Percentiles rank a stretch among this genome's conserved stretches.
phyloP scores from a whole-genome alignment of 1,140 invertebrate genomes.

The Paracyclopina nana region DNA sequence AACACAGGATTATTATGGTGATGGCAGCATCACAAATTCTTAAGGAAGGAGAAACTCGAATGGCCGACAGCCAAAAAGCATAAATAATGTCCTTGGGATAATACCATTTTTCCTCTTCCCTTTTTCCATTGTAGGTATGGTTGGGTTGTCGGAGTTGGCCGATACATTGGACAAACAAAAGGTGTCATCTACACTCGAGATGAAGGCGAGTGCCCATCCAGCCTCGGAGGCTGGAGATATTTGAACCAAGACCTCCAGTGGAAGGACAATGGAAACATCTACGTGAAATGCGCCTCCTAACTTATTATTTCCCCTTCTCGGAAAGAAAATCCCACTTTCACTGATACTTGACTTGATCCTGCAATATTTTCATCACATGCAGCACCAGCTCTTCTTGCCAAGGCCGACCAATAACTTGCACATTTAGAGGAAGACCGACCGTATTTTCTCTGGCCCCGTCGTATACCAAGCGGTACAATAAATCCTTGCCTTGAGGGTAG shows the following conservation, averaged over 20 bases:
- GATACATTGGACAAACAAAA: not conserved
- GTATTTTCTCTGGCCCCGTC: too few relatives aligned
- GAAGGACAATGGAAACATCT: not conserved
- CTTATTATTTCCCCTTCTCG: too few relatives aligned
- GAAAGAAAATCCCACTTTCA: not conserved
- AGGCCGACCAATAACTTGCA: slow-evolving; percentile 10
- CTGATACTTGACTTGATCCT: not conserved
- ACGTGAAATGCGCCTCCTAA: not conserved
- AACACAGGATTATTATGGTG: too few relatives aligned
- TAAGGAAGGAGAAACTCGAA: too few relatives aligned
- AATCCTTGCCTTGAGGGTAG: too few relatives aligned
- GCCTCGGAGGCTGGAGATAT: not conserved
- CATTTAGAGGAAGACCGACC: not conserved
- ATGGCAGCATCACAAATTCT: too few relatives aligned
- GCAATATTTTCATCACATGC: slow-evolving; percentile 1
- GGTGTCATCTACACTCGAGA: not conserved
- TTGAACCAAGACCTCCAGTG: not conserved
- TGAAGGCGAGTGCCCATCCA: not conserved
- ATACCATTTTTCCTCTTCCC: too few relatives aligned
- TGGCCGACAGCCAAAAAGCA: too few relatives aligned
- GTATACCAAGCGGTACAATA: too few relatives aligned
- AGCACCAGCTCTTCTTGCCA: slow-evolving; percentile 11
- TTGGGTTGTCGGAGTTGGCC: not conserved
- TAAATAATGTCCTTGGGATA: too few relatives aligned
- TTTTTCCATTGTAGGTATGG: not conserved